Conservation (phyloP, 2,888 invertebrate genomes). For the Tenthredo livida region DNA sequence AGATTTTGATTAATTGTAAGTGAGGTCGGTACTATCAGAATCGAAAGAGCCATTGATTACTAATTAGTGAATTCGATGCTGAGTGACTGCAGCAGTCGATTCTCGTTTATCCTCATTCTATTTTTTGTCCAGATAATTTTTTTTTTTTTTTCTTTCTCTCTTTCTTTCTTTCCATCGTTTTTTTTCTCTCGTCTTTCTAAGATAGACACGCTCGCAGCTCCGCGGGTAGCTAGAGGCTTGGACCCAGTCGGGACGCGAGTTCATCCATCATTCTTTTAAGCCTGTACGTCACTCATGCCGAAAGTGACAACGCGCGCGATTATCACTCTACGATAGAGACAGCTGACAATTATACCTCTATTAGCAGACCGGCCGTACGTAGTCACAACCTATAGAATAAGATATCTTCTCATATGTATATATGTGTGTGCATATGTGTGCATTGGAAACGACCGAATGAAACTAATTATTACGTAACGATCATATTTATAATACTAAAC, state of each 20-base stretch:
- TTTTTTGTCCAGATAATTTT: neutral
- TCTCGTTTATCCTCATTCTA: constrained; percentile 5
- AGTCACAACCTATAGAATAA: neutral
- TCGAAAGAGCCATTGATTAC: constrained; percentile 41
- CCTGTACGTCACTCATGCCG: constrained; percentile 43
- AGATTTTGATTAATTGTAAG: constrained; percentile 30
- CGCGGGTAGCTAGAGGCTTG: constrained; percentile 6
- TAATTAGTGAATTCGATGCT: constrained; percentile 38
- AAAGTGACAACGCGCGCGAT: constrained; percentile 50
- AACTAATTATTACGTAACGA: constrained; percentile 18
- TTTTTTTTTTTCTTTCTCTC: neutral
- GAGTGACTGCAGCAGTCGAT: constrained; percentile 14
- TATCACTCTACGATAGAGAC: constrained; percentile 29
- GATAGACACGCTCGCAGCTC: neutral
- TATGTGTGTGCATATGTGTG: no score
- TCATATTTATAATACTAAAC: neutral
- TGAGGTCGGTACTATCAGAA: constrained; percentile 3
- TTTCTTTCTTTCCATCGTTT: no score
- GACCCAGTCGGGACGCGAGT: constrained; percentile 9
- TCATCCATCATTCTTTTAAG: constrained; percentile 50
- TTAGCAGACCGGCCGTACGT: neutral
- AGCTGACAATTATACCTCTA: constrained; percentile 46
- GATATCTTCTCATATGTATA: neutral
- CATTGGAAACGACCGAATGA: neutral
- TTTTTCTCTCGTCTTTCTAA: neutral